A percentile compares a stretch with the other conserved stretches of the same genome.
Conservation (phyloP, 2,888 invertebrate genomes). For the Agrochola litura region DNA sequence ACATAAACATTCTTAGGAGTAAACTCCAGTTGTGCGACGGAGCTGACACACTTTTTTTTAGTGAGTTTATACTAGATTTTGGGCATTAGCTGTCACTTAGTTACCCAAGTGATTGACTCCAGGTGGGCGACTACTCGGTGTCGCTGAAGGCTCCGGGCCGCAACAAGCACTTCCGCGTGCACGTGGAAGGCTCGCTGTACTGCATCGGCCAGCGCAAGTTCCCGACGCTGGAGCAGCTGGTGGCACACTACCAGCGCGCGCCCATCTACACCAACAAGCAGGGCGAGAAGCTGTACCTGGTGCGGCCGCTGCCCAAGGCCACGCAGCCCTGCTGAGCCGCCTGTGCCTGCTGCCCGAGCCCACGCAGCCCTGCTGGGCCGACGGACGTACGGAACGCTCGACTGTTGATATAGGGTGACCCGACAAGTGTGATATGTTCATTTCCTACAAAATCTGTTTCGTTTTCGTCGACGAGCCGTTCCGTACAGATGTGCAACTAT, state of each 20-base stretch:
- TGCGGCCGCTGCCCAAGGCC: constrained; percentile 95
- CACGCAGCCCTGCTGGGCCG: constrained; percentile 75
- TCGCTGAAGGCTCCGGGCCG: constrained; percentile 99
- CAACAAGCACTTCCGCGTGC: constrained; percentile 99
- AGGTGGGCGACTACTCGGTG: constrained; percentile 99
- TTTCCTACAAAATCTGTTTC: constrained; percentile 27
- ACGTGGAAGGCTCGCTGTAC: constrained; percentile 97
- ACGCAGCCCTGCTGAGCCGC: constrained; percentile 79
- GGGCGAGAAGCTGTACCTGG: constrained; percentile 99
- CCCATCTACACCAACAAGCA: constrained; percentile 99
- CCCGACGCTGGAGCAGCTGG: constrained; percentile 98
- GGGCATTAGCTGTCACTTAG: no score
- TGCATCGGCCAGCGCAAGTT: constrained; percentile 99
- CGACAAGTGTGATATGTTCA: constrained; percentile 41
- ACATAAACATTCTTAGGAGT: no score
- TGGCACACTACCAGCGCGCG: constrained; percentile 99
- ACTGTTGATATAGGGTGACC: constrained; percentile 6
- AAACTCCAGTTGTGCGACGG: no score
- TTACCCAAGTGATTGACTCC: constrained; percentile 45
- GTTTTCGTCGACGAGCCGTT: constrained; percentile 36
- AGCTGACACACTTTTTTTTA: background rate
- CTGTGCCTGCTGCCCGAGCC: no score
- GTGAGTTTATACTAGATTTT: background rate
- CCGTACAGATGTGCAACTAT: constrained; percentile 23
- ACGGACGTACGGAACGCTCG: constrained; percentile 6